Evolutionary conservation across 2,113 vertebrate genomes (phyloP).

Genomic region (Solea solea): DNA sequence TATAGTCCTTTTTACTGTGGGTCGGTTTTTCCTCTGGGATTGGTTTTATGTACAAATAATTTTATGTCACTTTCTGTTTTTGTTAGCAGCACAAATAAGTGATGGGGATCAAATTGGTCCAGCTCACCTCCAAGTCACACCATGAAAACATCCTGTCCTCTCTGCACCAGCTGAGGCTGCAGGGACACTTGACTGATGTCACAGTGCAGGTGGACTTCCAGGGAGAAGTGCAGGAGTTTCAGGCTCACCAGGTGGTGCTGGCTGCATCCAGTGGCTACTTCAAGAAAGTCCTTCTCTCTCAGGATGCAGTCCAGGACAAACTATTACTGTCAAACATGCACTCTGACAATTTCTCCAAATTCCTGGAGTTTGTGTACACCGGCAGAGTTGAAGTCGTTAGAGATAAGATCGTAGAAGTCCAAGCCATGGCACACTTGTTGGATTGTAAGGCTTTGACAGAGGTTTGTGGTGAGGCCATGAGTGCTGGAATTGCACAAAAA

Average conservation of each 20-base stretch:
- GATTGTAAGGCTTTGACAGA: slow-evolving; percentile 88
- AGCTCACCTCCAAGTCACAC: slow-evolving; percentile 87
- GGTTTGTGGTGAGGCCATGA: slow-evolving; percentile 79
- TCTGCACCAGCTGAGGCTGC: slow-evolving; percentile 88
- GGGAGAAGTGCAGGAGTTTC: slow-evolving; percentile 87
- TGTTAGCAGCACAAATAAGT: slow-evolving; percentile 61
- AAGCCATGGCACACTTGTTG: slow-evolving; percentile 85
- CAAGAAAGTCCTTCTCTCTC: slow-evolving; percentile 86
- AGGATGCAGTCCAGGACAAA: slow-evolving; percentile 75
- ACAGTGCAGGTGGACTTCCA: slow-evolving; percentile 90
- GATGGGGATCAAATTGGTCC: slow-evolving; percentile 86
- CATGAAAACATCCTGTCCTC: slow-evolving; percentile 86
- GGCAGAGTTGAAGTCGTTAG: slow-evolving; percentile 86
- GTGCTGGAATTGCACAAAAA: slow-evolving; percentile 15
- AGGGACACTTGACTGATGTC: slow-evolving; percentile 90
- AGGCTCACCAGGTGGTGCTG: slow-evolving; percentile 90
- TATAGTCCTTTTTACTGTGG: too few relatives aligned
- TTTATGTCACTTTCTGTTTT: not conserved
- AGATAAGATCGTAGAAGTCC: slow-evolving; percentile 85
- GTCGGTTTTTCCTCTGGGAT: too few relatives aligned
- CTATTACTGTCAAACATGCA: slow-evolving; percentile 85
- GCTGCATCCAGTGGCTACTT: slow-evolving; percentile 96
- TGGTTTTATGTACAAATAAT: too few relatives aligned
- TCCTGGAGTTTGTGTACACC: slow-evolving; percentile 94
- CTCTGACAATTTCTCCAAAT: slow-evolving; percentile 85